Base-by-base conservation (phyloP, 2,797 vertebrate species). In the Muraenolepis orangiensis region DNA sequence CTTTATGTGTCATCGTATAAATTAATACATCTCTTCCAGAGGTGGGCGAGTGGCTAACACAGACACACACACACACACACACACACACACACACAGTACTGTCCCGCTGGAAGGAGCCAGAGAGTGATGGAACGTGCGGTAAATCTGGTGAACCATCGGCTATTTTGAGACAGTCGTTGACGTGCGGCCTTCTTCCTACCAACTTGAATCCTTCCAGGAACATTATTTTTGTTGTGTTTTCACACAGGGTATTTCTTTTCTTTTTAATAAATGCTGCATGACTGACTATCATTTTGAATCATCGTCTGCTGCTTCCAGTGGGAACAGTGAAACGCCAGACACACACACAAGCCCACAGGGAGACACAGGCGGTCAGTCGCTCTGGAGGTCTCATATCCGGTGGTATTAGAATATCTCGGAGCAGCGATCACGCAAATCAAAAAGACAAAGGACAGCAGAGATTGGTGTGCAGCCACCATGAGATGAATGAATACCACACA, bases 241-340 rank as follows among this genome's bases (percentile, higher is more conserved):
- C 32, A 34, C 32, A 34, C 32, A 34, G 8, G 32, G 32, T 4
- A 4, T 8, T 3, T 64, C n/a, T n/a, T n/a, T n/a, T n/a, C n/a
- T n/a, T n/a, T n/a, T n/a, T n/a, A n/a, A 64, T 64, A 64, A 64
- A 86, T 74, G 66, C 75, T 79, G 79, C 80, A 80, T 83, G 84
- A 76, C 82, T 83, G 84, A 76, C 82, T 85, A 78, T 87, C 85
- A 90, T 76, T n/a, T n/a, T 80, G 76, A 77, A 73, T 81, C 64
- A 31, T 64, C 71, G 38, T 28, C 23, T 3, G 75, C 66, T n/a
- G n/a, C n/a, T n/a, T 73, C 67, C 66, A 13, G 30, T 51, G 5
- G 67, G 79, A 79, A 83, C 32, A 69, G n/a, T n/a, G n/a, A n/a
- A n/a, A n/a, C n/a, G n/a, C n/a, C 12, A 0, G 2, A 75, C 2